Conservation (phyloP, 2,113 vertebrate genomes). For the Chiloscyllium plagiosum region DNA sequence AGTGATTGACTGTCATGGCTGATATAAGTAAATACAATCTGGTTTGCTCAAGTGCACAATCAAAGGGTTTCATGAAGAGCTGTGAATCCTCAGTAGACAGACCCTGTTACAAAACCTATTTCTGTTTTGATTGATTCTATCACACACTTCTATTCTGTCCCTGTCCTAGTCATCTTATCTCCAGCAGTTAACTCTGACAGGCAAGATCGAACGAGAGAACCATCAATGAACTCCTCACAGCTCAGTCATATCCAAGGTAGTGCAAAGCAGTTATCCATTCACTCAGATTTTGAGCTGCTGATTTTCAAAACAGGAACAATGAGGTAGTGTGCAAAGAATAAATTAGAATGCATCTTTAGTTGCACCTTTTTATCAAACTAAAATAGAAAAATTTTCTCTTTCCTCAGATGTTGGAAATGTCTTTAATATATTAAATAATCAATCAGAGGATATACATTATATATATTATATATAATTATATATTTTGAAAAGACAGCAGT, state of each 20-base stretch:
- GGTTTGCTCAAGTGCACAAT: neutral
- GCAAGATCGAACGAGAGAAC: neutral
- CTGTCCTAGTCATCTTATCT: neutral
- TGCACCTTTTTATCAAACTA: neutral
- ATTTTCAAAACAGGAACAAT: neutral
- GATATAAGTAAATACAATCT: neutral
- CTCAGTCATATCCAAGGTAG: neutral
- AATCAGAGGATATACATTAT: neutral
- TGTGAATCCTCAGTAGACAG: neutral
- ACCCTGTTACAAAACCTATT: neutral
- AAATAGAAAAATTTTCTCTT: neutral
- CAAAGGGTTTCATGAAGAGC: neutral
- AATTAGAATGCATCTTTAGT: neutral
- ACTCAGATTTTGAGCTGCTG: neutral
- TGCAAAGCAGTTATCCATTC: neutral
- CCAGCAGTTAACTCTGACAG: neutral
- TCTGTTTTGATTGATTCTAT: neutral
- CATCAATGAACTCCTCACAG: neutral
- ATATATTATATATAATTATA: neutral
- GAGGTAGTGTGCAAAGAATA: neutral
- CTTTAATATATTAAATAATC: neutral
- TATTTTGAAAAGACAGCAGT: neutral
- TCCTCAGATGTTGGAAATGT: neutral
- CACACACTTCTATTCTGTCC: neutral
- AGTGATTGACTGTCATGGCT: neutral